Conservation (phyloP, 2,888 invertebrate genomes). For the Morpho helenor region DNA sequence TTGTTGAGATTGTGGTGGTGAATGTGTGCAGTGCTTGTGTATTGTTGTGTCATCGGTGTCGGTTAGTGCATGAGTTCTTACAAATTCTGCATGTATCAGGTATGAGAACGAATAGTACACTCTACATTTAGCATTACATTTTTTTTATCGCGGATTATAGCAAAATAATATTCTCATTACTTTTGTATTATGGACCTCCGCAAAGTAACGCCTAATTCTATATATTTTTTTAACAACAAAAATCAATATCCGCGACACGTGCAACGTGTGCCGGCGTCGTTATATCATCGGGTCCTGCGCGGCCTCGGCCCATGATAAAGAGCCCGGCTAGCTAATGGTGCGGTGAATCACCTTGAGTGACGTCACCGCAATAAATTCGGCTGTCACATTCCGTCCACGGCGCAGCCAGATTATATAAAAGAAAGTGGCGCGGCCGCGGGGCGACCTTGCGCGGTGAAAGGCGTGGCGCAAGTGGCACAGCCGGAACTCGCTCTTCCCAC, state of each 20-base stretch:
- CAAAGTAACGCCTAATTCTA: no score
- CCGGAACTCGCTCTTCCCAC: constrained; percentile 76
- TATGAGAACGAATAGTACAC: no score
- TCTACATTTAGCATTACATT: no score
- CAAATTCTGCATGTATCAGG: no score
- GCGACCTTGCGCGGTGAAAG: constrained; percentile 77
- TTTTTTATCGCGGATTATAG: no score
- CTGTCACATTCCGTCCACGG: constrained; percentile 64
- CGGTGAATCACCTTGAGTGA: constrained; percentile 67
- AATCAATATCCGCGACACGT: constrained; percentile 15
- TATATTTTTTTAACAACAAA: no score
- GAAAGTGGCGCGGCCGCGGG: constrained; percentile 75
- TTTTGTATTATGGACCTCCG: no score
- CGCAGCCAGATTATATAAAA: constrained; percentile 64
- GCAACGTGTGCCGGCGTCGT: constrained; percentile 8
- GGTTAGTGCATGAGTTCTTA: no score
- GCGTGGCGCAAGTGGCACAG: constrained; percentile 71
- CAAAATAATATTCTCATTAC: no score
- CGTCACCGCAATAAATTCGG: constrained; percentile 71
- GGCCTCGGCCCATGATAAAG: constrained; percentile 12
- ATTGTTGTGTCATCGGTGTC: no score
- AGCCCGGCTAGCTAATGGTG: constrained; percentile 23
- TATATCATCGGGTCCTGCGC: constrained; percentile 20
- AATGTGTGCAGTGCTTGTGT: no score
- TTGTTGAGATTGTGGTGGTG: no score